Conservation (phyloP, 92 coral and sea anemone species). For the Diadumene lineata region DNA sequence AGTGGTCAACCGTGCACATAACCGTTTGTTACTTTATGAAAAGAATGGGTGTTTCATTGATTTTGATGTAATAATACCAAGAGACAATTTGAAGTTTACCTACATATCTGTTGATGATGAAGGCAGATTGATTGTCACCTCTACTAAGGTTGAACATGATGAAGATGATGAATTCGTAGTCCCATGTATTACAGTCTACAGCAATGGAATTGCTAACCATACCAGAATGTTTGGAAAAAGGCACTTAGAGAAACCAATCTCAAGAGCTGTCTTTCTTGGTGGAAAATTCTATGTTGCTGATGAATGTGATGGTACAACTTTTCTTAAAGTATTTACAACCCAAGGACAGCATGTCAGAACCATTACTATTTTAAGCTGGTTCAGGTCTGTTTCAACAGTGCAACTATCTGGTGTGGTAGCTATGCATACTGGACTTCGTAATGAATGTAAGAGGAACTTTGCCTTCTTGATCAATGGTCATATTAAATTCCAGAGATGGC, state of each 20-base stretch:
- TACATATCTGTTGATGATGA: conserved; percentile 33
- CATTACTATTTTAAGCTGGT: no score
- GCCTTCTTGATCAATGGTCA: no score
- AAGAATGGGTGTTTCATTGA: conserved; percentile 33
- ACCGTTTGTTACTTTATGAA: conserved; percentile 46
- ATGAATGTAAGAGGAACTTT: no score
- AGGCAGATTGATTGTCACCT: conserved; percentile 45
- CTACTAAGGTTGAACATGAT: conserved; percentile 30
- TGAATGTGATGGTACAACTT: not conserved
- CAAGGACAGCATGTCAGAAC: not conserved
- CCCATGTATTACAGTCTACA: conserved; percentile 36
- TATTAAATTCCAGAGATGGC: no score
- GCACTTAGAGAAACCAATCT: not conserved
- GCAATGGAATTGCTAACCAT: conserved; percentile 4
- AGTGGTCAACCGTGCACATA: conserved; percentile 46
- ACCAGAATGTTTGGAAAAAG: not conserved
- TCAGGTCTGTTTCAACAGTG: no score
- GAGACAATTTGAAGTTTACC: conserved; percentile 36
- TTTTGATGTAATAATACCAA: conserved; percentile 35
- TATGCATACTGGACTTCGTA: no score
- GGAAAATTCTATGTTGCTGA: not conserved
- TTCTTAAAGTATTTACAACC: not conserved
- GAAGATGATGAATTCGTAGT: conserved; percentile 11
- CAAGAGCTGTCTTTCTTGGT: not conserved
- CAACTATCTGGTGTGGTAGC: no score